These are phyloP conservation scores for Caradrina kadenii DNA, from an alignment of 2,888 invertebrate genomes.

Conservation along the genomic window DNA sequence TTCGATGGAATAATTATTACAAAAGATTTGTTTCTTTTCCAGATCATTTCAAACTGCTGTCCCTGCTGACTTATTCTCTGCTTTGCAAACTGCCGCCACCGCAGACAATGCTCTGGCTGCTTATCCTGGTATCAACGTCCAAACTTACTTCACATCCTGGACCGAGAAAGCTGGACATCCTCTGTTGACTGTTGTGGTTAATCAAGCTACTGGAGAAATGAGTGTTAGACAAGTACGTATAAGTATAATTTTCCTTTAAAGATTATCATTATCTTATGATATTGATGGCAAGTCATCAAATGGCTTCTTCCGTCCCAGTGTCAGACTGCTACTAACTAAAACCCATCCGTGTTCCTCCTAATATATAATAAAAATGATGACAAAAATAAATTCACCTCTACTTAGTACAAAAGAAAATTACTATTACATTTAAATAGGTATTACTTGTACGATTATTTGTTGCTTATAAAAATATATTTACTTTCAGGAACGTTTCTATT, in stretches of 20 bases:
- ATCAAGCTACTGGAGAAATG: conserved; percentile 80
- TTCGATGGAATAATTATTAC: not conserved
- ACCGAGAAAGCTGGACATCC: conserved; percentile 91
- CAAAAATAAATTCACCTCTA: too few relatives aligned
- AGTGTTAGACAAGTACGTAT: conserved; percentile 81
- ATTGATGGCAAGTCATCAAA: too few relatives aligned
- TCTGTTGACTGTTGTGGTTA: conserved; percentile 85
- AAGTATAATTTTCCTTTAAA: not conserved
- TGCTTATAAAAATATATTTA: not conserved
- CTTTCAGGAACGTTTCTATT: conserved; percentile 80
- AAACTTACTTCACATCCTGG: conserved; percentile 91
- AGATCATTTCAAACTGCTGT: conserved; percentile 84
- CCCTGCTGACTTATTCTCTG: conserved; percentile 88
- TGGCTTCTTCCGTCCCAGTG: too few relatives aligned
- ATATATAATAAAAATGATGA: too few relatives aligned
- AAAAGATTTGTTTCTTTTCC: conserved; percentile 12
- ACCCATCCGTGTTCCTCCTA: too few relatives aligned
- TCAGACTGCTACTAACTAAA: too few relatives aligned
- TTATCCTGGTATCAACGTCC: conserved; percentile 78
- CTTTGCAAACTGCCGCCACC: conserved; percentile 81
- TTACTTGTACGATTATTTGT: too few relatives aligned
- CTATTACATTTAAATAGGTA: too few relatives aligned
- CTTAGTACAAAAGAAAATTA: too few relatives aligned
- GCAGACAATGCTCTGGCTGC: conserved; percentile 73
- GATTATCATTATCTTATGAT: too few relatives aligned